phyloP scores from a whole-genome alignment of 2,888 invertebrate species.

The Hypolimnas misippus region DNA sequence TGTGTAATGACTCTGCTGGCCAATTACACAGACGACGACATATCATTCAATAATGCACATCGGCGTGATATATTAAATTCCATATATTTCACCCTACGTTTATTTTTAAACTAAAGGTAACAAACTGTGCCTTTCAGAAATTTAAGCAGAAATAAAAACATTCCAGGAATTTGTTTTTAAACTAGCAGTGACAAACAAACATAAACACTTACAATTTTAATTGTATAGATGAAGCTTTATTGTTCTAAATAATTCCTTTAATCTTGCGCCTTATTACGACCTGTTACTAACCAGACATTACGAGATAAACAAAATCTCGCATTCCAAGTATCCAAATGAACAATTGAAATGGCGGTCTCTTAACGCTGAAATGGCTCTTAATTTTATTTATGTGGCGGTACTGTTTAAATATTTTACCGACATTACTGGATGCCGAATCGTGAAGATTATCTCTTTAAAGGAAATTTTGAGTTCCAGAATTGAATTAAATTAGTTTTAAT shows the following conservation, averaged over 20 bases:
- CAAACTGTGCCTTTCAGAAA: not conserved
- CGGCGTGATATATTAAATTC: too few relatives aligned
- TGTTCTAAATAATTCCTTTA: conserved; percentile 4
- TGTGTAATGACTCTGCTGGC: too few relatives aligned
- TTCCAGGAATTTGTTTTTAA: not conserved
- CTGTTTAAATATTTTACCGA: conserved; percentile 10
- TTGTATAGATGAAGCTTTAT: not conserved
- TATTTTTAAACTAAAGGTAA: too few relatives aligned
- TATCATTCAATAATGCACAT: too few relatives aligned
- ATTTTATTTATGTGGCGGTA: conserved; percentile 11
- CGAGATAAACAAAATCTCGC: conserved; percentile 6
- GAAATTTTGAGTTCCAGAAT: not conserved
- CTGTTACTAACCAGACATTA: conserved; percentile 6
- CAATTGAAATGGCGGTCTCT: conserved; percentile 4
- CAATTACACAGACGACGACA: too few relatives aligned
- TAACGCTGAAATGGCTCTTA: conserved; percentile 8
- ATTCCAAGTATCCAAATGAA: conserved; percentile 3
- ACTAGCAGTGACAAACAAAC: not conserved
- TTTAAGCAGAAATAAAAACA: not conserved
- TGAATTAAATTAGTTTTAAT: too few relatives aligned
- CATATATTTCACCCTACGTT: too few relatives aligned
- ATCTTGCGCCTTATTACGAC: not conserved
- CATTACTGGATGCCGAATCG: not conserved
- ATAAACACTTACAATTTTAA: not conserved
- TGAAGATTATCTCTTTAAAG: not conserved